Percentiles rank a stretch among this genome's conserved stretches.
phyloP scores from a whole-genome alignment of 2,888 invertebrate genomes.

The Amiota communis region DNA sequence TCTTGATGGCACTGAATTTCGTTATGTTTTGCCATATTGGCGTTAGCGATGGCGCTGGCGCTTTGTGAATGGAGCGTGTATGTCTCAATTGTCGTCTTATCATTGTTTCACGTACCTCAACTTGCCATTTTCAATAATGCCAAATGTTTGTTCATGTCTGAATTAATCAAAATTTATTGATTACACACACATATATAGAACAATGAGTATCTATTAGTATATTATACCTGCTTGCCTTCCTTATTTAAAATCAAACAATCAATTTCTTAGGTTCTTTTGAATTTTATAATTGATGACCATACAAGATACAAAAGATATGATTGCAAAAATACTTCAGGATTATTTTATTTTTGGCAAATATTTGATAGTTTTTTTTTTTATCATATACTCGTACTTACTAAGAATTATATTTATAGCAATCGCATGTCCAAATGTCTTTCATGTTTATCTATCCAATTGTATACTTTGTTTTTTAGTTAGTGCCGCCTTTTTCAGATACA shows the following conservation, averaged over 20 bases:
- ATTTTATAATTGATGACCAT: constrained; percentile 60
- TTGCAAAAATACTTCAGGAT: not conserved
- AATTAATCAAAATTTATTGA: constrained; percentile 33
- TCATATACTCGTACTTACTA: constrained; percentile 25
- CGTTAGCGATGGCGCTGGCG: constrained; percentile 21
- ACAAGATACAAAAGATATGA: constrained; percentile 22
- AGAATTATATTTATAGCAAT: constrained; percentile 36
- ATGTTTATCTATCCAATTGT: constrained; percentile 20
- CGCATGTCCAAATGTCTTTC: constrained; percentile 7
- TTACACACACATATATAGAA: too few species aligned
- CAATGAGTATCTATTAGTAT: too few species aligned
- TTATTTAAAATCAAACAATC: too few species aligned
- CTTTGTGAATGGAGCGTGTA: constrained; percentile 38
- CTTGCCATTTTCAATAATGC: constrained; percentile 46
- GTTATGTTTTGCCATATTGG: not conserved
- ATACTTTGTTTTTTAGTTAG: not conserved
- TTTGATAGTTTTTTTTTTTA: not conserved
- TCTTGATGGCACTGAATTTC: not conserved
- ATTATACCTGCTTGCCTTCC: too few species aligned
- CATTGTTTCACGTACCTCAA: constrained; percentile 41
- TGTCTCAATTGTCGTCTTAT: constrained; percentile 23
- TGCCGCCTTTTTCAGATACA: constrained; percentile 21
- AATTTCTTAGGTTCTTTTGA: not conserved
- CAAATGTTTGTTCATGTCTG: constrained; percentile 64
- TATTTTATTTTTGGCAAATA: constrained; percentile 12